phyloP scores from a whole-genome alignment of 2,113 vertebrate species.

The Oryzias woworae region DNA sequence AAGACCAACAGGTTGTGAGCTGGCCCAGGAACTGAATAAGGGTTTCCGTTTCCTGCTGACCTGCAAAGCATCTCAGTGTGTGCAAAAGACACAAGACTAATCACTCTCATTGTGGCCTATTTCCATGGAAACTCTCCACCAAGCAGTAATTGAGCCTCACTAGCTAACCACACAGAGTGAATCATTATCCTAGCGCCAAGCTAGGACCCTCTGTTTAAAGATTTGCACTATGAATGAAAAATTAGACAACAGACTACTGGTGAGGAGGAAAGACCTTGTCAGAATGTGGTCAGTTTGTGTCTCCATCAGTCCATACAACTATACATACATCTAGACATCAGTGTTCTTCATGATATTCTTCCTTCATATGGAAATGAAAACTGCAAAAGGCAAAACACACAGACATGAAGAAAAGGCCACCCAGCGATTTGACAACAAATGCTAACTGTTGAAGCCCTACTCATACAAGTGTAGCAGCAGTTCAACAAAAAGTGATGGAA shows the following conservation, averaged over 20 bases:
- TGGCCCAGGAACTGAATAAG: conserved; percentile 2
- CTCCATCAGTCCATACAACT: conserved; percentile 13
- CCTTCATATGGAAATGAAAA: not conserved
- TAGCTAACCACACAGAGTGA: conserved; percentile 76
- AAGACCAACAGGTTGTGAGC: not conserved
- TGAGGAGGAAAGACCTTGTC: conserved; percentile 6
- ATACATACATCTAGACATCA: not conserved
- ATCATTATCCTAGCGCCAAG: conserved; percentile 74
- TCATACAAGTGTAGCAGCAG: not conserved
- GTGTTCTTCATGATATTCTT: not conserved
- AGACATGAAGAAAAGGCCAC: not conserved
- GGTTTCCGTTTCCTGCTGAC: conserved; percentile 41
- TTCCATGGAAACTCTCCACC: conserved; percentile 76
- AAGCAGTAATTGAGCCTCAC: conserved; percentile 75
- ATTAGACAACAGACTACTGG: conserved; percentile 74
- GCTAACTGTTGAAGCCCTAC: not conserved
- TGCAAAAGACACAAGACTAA: conserved; percentile 70
- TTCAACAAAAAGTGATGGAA: not conserved
- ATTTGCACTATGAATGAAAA: conserved; percentile 77
- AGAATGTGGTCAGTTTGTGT: conserved; percentile 23
- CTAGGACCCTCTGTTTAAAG: conserved; percentile 75
- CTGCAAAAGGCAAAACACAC: not conserved
- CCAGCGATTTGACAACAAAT: not conserved
- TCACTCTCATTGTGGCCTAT: conserved; percentile 71
- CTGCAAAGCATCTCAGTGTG: conserved; percentile 39